Evolutionary conservation across 2,888 invertebrate species (phyloP).

Genomic region (Trachelus tabidus): DNA sequence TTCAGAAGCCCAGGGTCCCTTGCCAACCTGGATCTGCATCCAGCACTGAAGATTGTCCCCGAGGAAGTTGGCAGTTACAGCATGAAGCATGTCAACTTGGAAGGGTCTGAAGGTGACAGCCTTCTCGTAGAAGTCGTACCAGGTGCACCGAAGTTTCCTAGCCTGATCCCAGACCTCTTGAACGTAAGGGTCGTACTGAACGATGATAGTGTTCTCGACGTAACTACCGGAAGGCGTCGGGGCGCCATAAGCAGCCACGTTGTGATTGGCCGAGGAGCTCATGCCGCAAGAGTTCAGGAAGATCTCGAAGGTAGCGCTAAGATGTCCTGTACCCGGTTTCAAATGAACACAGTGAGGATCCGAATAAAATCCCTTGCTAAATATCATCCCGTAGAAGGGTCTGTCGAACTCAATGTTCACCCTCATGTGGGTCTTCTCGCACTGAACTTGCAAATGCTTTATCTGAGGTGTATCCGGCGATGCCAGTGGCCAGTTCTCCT

Average conservation of each 20-base stretch:
- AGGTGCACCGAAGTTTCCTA: slow-evolving; percentile 90
- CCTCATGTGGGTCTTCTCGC: slow-evolving; percentile 95
- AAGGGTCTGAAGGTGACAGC: slow-evolving; percentile 94
- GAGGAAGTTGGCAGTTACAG: slow-evolving; percentile 94
- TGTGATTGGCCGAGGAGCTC: slow-evolving; percentile 92
- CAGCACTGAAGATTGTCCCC: slow-evolving; percentile 96
- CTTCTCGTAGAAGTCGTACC: slow-evolving; percentile 97
- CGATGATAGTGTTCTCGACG: slow-evolving; percentile 94
- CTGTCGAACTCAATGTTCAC: slow-evolving; percentile 95
- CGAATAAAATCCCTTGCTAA: slow-evolving; percentile 93
- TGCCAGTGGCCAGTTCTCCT: slow-evolving; percentile 90
- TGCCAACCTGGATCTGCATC: slow-evolving; percentile 98
- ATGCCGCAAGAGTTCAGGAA: slow-evolving; percentile 94
- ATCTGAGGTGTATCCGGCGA: slow-evolving; percentile 93
- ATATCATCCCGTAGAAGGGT: slow-evolving; percentile 96
- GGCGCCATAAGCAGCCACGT: slow-evolving; percentile 84
- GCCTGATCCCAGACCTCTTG: slow-evolving; percentile 97
- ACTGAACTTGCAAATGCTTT: slow-evolving; percentile 92
- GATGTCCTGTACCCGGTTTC: slow-evolving; percentile 89
- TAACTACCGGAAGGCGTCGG: slow-evolving; percentile 93
- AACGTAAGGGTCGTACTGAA: slow-evolving; percentile 94
- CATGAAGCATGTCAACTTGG: slow-evolving; percentile 96
- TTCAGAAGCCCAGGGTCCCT: slow-evolving; percentile 97
- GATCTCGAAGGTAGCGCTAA: slow-evolving; percentile 93
- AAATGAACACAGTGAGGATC: slow-evolving; percentile 92